These are phyloP conservation scores for Chaenodraco wilsoni DNA, from an alignment of 2,797 vertebrate species.

Conservation along the genomic window DNA sequence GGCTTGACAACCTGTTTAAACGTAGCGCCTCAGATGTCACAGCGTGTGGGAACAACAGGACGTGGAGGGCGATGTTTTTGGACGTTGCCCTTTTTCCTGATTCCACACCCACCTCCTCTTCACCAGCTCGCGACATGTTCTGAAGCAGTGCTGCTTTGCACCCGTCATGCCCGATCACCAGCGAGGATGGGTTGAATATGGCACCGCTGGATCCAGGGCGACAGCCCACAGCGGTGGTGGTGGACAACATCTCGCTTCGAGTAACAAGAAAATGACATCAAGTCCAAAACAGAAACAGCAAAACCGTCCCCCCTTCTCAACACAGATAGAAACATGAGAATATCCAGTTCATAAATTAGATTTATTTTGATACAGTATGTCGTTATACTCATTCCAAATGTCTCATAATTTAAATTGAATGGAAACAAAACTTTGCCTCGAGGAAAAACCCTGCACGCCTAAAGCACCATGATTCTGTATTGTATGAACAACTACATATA, in stretches of 20 bases:
- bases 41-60: conserved; percentile 57
- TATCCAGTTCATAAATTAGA: conserved; percentile 64
- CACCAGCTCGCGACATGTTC: conserved; percentile 85
- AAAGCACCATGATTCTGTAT: conserved; percentile 72
- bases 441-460: conserved; percentile 68
- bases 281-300: conserved; percentile 42
- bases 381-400: conserved; percentile 58
- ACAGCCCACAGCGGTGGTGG: conserved; percentile 65
- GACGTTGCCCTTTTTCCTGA: conserved; percentile 85
- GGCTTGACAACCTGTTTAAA: conserved; percentile 77
- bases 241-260: conserved; percentile 34
- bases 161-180: conserved; percentile 72
- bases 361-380: conserved; percentile 71
- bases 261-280: conserved; percentile 46
- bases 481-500: conserved; percentile 60
- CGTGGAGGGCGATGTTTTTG: conserved; percentile 62
- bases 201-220: conserved; percentile 63
- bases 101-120: conserved; percentile 87
- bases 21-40: conserved; percentile 68
- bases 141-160: conserved; percentile 78
- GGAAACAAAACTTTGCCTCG: conserved; percentile 54
- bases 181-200: conserved; percentile 56
- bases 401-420: conserved; percentile 46
- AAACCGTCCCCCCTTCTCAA: conserved; percentile 23
- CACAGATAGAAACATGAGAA: conserved; percentile 20